Conservation (phyloP, 2,113 vertebrate species). For the Malurus cyaneus region DNA sequence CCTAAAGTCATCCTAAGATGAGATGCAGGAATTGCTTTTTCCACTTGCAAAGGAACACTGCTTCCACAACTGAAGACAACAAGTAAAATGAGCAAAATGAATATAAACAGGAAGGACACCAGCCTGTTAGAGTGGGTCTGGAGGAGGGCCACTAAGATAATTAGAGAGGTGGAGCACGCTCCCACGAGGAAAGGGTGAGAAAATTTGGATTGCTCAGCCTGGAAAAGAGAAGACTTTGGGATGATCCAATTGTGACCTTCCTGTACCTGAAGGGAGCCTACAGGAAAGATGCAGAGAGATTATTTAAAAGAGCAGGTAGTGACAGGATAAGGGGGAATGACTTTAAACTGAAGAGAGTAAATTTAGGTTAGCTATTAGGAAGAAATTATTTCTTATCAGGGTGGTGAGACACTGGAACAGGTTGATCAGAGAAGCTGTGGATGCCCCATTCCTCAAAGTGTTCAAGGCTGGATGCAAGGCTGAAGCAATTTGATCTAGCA, state of each 20-base stretch:
- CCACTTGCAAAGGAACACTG: not conserved
- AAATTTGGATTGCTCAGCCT: not conserved
- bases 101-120: not conserved
- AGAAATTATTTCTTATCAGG: not conserved
- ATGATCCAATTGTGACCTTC: not conserved
- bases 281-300: not conserved
- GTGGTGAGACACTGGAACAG: not conserved
- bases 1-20: not conserved
- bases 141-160: not conserved
- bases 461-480: not conserved
- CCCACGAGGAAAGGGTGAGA: not conserved
- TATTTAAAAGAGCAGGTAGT: not conserved
- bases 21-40: not conserved
- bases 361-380: not conserved
- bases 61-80: not conserved
- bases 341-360: not conserved
- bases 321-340: not conserved
- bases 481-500: not conserved
- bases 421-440: not conserved
- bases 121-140: not conserved
- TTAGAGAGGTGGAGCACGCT: not conserved
- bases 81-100: not conserved
- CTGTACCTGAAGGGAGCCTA: not conserved
- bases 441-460: not conserved
- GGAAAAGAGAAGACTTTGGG: not conserved